Conservation (phyloP, 2,888 invertebrate species). For the Neoascia interrupta region DNA sequence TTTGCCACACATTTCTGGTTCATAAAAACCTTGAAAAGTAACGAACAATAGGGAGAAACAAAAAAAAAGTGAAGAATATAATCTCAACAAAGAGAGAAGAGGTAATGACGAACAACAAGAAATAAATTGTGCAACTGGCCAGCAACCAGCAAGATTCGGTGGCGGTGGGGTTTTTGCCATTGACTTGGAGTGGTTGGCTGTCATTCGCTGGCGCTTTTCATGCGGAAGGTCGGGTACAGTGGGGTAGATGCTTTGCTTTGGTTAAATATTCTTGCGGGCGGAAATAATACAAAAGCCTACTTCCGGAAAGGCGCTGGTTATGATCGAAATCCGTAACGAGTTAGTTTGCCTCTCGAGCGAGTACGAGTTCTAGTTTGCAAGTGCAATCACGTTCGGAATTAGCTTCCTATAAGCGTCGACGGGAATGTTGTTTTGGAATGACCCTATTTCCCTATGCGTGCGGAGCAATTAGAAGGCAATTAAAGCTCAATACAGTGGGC, state of each 20-base stretch:
- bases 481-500: slow-evolving; percentile 1
- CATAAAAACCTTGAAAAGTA: slow-evolving; percentile 62
- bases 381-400: slow-evolving; percentile 8
- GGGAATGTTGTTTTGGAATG: neutral
- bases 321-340: slow-evolving; percentile 60
- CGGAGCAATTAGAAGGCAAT: slow-evolving; percentile 16
- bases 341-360: slow-evolving; percentile 17
- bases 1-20: slow-evolving; percentile 42
- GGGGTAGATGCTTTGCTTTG: slow-evolving; percentile 2
- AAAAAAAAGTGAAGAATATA: neutral
- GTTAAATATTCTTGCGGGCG: slow-evolving; percentile 40
- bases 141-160: slow-evolving; percentile 38
- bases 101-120: slow-evolving; percentile 16
- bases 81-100: slow-evolving; percentile 28
- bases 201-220: neutral
- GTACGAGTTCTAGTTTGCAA: neutral
- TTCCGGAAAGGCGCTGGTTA: slow-evolving; percentile 35
- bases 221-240: slow-evolving; percentile 12
- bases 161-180: slow-evolving; percentile 25
- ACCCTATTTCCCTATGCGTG: slow-evolving; percentile 2
- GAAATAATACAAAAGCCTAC: slow-evolving; percentile 41
- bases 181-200: slow-evolving; percentile 27
- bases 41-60: neutral
- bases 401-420: neutral
- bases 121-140: slow-evolving; percentile 62